Evolutionary conservation across 2,888 invertebrate species (phyloP).

Genomic region (Lycia hirtaria): DNA sequence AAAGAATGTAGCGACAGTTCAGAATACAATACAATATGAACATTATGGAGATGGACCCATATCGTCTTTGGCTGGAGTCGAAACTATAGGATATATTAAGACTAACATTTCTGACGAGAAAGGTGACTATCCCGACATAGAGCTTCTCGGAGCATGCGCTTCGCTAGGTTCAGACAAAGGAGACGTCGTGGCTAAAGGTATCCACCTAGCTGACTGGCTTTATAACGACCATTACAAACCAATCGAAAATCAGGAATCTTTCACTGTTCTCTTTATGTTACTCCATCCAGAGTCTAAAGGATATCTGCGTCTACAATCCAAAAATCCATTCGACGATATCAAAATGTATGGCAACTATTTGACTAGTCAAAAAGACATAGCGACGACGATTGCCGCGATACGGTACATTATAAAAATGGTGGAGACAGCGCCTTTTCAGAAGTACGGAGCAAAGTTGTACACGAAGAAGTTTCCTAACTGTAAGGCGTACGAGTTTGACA

Average conservation of each 20-base stretch:
- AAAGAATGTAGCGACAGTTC: slow-evolving; percentile 58
- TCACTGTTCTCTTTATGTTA: slow-evolving; percentile 82
- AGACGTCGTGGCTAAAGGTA: slow-evolving; percentile 66
- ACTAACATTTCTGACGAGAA: slow-evolving; percentile 83
- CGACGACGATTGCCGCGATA: slow-evolving; percentile 86
- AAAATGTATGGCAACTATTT: slow-evolving; percentile 90
- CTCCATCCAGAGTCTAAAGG: slow-evolving; percentile 88
- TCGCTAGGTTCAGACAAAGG: slow-evolving; percentile 86
- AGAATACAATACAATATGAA: slow-evolving; percentile 65
- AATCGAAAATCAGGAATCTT: slow-evolving; percentile 74
- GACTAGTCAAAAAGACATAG: slow-evolving; percentile 85
- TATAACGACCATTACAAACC: slow-evolving; percentile 73
- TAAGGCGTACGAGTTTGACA: slow-evolving; percentile 76
- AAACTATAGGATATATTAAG: slow-evolving; percentile 85
- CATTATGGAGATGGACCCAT: slow-evolving; percentile 81
- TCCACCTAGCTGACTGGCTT: slow-evolving; percentile 69
- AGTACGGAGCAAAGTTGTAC: slow-evolving; percentile 85
- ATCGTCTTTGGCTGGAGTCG: slow-evolving; percentile 83
- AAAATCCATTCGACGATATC: slow-evolving; percentile 88
- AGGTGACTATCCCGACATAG: slow-evolving; percentile 87
- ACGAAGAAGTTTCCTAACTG: slow-evolving; percentile 84
- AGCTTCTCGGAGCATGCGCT: slow-evolving; percentile 85
- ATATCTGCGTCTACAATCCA: slow-evolving; percentile 85
- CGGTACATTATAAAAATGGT: slow-evolving; percentile 83
- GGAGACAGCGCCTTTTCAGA: slow-evolving; percentile 84